These are phyloP conservation scores for Nasonia oneida DNA, from an alignment of 2,888 invertebrate species.

Conservation along the genomic window DNA sequence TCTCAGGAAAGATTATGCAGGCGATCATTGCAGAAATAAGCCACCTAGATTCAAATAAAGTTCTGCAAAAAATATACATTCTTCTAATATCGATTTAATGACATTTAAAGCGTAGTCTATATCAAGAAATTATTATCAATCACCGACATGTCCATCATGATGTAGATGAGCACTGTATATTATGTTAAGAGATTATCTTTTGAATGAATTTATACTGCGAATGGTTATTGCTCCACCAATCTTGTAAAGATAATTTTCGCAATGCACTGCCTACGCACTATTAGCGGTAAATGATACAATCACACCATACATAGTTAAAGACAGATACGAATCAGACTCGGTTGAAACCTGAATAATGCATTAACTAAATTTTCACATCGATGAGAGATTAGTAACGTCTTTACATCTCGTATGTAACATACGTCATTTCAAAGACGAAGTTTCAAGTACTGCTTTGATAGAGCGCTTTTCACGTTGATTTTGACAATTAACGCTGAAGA, in stretches of 20 bases:
- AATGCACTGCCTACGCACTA: slow-evolving; percentile 39
- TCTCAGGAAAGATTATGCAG: slow-evolving; percentile 65
- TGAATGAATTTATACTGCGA: background rate
- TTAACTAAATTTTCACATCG: background rate
- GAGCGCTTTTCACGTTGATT: slow-evolving; percentile 35
- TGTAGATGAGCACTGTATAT: slow-evolving; percentile 7
- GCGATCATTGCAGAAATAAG: slow-evolving; percentile 11
- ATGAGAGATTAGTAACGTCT: slow-evolving; percentile 30
- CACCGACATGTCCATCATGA: background rate
- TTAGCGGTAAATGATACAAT: slow-evolving; percentile 23
- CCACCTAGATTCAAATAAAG: background rate
- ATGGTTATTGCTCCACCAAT: slow-evolving; percentile 37
- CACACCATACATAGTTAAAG: slow-evolving; percentile 4
- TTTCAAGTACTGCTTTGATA: background rate
- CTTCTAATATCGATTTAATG: slow-evolving; percentile 24
- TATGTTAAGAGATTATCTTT: slow-evolving; percentile 10
- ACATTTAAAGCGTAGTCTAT: background rate
- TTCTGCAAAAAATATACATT: background rate
- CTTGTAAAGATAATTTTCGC: slow-evolving; percentile 14
- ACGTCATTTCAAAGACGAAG: slow-evolving; percentile 42
- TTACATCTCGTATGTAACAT: slow-evolving; percentile 32
- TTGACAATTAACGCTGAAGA: slow-evolving; percentile 36
- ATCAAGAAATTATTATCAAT: background rate
- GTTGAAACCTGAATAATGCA: background rate
- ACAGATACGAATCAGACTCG: slow-evolving; percentile 40